Base-by-base conservation (phyloP, 1,140 invertebrate species). In the Sycophaga agraensis region DNA sequence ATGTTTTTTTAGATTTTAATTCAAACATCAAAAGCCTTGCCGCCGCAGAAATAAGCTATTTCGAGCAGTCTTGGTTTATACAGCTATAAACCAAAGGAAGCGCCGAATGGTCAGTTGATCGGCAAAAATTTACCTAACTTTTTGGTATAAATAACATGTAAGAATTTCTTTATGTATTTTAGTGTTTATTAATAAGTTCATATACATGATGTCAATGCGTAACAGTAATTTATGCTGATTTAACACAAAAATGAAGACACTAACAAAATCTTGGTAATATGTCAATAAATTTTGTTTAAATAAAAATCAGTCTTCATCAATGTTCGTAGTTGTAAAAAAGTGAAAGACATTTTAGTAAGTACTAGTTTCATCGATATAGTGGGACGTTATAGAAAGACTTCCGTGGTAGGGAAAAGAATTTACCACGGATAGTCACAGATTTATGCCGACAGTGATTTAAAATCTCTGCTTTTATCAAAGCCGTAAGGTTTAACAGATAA, bases 1-100 rank as follows among this genome's bases (percentile, higher is more conserved):
- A 8, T 54, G 46, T 61, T 55, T 61, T 55, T 46, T 54, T 24
- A 54, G 34, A 48, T 53, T 43, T 35, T 16, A 53, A n/a, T 60
- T 37, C 24, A 61, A 61, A 61, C 59, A 40, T 28, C 51, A 31
- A 9, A 48, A 28, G 7, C 42, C 12, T 5, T 19, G 21, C n/a
- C 2, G 9, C 21, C 40, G 22, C 40, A 40, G 39, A 31, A 28
- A 1, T 22, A 31, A 55, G 43, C 24, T 61, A 61, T 61, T 61
- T 48, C 4, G 17, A 54, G 50, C 31, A 19, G 3, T 4, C 1
- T 53, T n/a, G n/a, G 42, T 53, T 60, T 54, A 22, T 24, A 24
- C 12, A 43, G 24, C 17, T 17, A 54, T 60, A 60, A 24, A 46
- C 58, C 9, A 8, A 31, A 35, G 24, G 12, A 45, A 35, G 16